These are phyloP conservation scores for Apodemus sylvaticus DNA, from an alignment of 2,113 vertebrate genomes.

Conservation along the genomic window DNA sequence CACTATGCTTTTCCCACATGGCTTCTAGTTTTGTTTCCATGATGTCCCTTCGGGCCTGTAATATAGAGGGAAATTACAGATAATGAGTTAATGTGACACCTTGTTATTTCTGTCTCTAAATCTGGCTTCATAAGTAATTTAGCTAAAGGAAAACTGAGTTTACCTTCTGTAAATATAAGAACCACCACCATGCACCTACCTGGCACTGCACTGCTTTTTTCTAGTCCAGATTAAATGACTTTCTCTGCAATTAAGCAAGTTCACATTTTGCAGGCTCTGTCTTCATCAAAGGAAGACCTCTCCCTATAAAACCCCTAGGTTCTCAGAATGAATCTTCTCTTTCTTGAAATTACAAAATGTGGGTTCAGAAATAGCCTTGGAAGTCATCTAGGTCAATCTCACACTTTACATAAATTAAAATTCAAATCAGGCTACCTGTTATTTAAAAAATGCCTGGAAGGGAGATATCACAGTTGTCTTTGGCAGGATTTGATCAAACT, in stretches of 20 bases:
- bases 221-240: neutral
- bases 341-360: constrained; percentile 21
- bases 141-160: neutral
- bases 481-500: neutral
- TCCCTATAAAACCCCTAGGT: neutral
- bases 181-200: neutral
- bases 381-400: constrained; percentile 10
- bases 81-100: neutral
- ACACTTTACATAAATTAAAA: constrained; percentile 26
- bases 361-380: neutral
- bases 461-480: neutral
- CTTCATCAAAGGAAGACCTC: neutral
- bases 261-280: neutral
- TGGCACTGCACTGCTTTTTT: neutral
- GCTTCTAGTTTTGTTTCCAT: neutral
- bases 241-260: neutral
- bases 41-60: neutral
- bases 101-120: neutral
- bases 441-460: neutral
- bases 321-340: neutral
- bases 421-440: neutral
- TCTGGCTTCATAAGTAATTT: neutral
- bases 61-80: neutral
- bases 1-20: neutral
- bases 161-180: neutral